phyloP scores from a whole-genome alignment of 2,113 vertebrate genomes.

The Passer domesticus region DNA sequence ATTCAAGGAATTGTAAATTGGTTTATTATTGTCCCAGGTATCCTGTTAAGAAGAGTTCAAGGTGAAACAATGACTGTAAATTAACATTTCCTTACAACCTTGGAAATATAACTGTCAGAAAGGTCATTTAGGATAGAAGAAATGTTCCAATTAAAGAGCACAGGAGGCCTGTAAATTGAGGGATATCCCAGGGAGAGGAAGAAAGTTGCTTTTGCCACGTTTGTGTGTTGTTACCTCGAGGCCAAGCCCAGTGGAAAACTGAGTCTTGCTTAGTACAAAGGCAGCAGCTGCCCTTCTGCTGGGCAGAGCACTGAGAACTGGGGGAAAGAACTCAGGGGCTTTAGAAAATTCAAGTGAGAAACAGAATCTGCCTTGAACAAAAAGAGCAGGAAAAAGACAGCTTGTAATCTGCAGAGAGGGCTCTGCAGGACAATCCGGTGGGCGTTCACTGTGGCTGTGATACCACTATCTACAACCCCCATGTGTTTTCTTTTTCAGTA shows the following conservation, averaged over 20 bases:
- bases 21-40: not conserved
- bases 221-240: not conserved
- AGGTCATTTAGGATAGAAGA: not conserved
- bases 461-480: conserved; percentile 11
- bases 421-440: not conserved
- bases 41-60: not conserved
- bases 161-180: not conserved
- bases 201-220: not conserved
- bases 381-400: not conserved
- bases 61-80: not conserved
- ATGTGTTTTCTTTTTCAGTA: conserved; percentile 1
- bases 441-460: conserved; percentile 2
- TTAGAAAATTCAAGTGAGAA: not conserved
- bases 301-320: not conserved
- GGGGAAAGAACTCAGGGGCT: not conserved
- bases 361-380: not conserved
- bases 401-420: not conserved
- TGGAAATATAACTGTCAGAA: not conserved
- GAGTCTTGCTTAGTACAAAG: not conserved
- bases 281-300: not conserved
- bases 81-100: not conserved
- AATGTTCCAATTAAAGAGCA: conserved; percentile 7
- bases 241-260: not conserved
- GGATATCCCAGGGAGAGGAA: not conserved
- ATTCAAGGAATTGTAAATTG: not conserved